Evolutionary conservation across 1,140 invertebrate species (phyloP), one percentile per base, ranked within the genome.

Genomic region (Drosophila mojavensis): DNA sequence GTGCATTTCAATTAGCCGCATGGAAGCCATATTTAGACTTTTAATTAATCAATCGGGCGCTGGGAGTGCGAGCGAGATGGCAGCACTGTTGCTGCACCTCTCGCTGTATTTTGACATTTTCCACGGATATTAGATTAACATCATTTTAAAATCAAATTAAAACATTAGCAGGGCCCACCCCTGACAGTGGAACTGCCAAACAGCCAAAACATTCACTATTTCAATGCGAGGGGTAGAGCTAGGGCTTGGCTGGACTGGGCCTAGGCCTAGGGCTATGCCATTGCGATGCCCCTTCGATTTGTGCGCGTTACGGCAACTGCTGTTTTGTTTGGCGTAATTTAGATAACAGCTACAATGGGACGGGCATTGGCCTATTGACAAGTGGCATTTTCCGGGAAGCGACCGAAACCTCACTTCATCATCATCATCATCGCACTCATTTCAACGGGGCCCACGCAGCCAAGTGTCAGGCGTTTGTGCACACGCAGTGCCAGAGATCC

Each of bases 121-220:
- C 90, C 90, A 91, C 86, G 72, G 90, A 91, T 88, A 91, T 91
- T 91, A 90, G 90, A 88, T 91, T 91, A 91, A 79, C 85, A 90
- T 89, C 74, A 65, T 73, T 90, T 91, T 86, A 86, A 91, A 91
- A 91, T 91, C 90, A 91, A 91, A 91, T 91, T 91, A 91, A 91
- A 91, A 91, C 85, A 91, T 91, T 91, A 81, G 71, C 47, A 61
- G 66, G 64, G 84, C 81, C 81, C 79, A 86, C 86, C 78, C 81
- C 67, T 80, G 67, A 33, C 58, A 72, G 33, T 15, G 20, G 11
- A 59, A 58, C 7, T 9, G 58, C 5, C 43, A 47, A 17, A 11
- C 36, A 39, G 24, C 50, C 28, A 67, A 43, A 55, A 43, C 66
- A 72, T 47, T 43, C 36, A 30, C 4, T 55, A 67, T 28, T 26